Conservation (phyloP, 2,113 vertebrate genomes). For the Sialia sialis region DNA sequence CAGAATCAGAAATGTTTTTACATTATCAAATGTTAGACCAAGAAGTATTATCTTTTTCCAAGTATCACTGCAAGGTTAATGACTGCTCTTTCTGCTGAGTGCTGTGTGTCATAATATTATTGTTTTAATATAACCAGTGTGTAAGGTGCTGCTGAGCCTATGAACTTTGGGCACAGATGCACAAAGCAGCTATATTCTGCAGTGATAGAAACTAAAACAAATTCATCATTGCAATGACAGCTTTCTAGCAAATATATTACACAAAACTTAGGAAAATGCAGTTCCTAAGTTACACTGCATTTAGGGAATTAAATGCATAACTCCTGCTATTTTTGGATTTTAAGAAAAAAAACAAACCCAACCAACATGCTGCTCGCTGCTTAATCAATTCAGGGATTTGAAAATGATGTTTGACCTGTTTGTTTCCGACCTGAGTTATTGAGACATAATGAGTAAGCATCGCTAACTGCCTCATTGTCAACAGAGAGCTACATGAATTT, state of each 20-base stretch:
- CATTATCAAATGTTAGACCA: background rate
- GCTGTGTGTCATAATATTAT: slow-evolving; percentile 21
- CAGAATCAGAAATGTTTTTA: background rate
- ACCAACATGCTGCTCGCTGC: background rate
- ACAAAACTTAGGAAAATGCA: background rate
- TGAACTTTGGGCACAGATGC: background rate
- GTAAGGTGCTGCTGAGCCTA: background rate
- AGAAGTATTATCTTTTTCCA: slow-evolving; percentile 23
- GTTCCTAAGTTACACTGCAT: background rate
- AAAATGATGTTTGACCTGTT: background rate
- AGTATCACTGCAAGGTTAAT: slow-evolving; percentile 8
- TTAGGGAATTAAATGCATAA: slow-evolving; percentile 18
- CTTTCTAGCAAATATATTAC: slow-evolving; percentile 2
- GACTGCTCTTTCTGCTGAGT: slow-evolving; percentile 17
- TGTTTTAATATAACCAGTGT: slow-evolving; percentile 9
- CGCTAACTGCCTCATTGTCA: background rate
- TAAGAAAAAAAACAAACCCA: background rate
- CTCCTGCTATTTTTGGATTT: background rate
- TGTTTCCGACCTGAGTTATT: background rate
- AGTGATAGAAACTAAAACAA: background rate
- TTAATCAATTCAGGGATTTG: background rate
- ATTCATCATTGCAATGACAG: background rate
- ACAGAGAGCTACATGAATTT: background rate
- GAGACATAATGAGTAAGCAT: background rate
- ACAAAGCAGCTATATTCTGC: background rate